A percentile compares a stretch with the other conserved stretches of the same genome.
phyloP scores from a whole-genome alignment of 2,113 vertebrate species.

The Daboia siamensis region DNA sequence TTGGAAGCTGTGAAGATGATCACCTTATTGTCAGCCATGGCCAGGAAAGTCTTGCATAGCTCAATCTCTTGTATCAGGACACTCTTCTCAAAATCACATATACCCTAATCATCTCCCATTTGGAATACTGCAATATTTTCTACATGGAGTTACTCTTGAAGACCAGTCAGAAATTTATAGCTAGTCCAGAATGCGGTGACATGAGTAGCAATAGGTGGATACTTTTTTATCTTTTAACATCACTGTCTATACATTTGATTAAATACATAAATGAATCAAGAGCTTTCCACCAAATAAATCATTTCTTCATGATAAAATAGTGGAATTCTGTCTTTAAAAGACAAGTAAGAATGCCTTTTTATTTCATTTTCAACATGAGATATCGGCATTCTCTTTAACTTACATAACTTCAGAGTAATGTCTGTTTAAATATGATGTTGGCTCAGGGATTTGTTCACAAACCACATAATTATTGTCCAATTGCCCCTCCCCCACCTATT shows the following conservation, averaged over 20 bases:
- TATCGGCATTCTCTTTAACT: slow-evolving; percentile 26
- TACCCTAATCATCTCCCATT: background rate
- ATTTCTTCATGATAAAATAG: background rate
- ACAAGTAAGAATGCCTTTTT: slow-evolving; percentile 47
- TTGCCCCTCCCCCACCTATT: background rate
- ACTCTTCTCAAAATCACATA: background rate
- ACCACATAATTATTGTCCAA: slow-evolving; percentile 37
- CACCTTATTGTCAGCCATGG: background rate
- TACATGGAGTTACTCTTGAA: background rate
- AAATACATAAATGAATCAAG: background rate
- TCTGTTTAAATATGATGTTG: slow-evolving; percentile 27
- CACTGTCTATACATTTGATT: background rate
- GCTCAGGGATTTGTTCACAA: slow-evolving; percentile 21
- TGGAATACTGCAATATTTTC: background rate
- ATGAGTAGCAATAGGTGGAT: background rate
- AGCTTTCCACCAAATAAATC: slow-evolving; percentile 27
- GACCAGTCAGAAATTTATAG: background rate
- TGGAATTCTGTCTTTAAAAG: background rate
- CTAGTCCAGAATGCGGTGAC: background rate
- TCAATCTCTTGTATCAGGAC: background rate
- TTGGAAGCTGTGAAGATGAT: background rate
- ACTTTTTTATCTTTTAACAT: background rate
- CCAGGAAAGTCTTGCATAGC: background rate
- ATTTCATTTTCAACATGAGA: slow-evolving; percentile 22
- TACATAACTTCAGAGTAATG: slow-evolving; percentile 18